phyloP scores from a whole-genome alignment of 2,888 invertebrate genomes.

The Microctonus brassicae region DNA sequence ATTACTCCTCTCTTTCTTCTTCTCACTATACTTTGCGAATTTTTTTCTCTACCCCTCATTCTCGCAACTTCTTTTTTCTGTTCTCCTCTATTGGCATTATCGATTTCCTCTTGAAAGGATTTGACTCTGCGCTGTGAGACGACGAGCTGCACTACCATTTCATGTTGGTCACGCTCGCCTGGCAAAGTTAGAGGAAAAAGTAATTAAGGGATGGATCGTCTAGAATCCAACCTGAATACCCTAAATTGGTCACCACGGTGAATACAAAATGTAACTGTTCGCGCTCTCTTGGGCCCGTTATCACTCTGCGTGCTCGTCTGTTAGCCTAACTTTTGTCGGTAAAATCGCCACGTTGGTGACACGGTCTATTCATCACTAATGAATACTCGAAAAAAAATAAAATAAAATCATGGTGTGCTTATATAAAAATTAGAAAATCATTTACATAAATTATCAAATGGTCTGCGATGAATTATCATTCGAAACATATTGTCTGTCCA shows the following conservation, averaged over 20 bases:
- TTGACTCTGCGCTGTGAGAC: slow-evolving; percentile 4
- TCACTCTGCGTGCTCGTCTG: background rate
- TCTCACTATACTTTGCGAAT: background rate
- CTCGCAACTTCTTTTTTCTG: background rate
- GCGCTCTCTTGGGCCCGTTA: slow-evolving; percentile 31
- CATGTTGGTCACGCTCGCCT: slow-evolving; percentile 51
- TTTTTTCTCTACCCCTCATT: background rate
- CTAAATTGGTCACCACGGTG: slow-evolving; percentile 35
- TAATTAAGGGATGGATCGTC: slow-evolving; percentile 51
- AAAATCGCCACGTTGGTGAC: slow-evolving; percentile 5
- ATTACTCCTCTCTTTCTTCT: background rate
- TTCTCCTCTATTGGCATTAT: slow-evolving; percentile 28
- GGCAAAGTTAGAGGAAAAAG: slow-evolving; percentile 49
- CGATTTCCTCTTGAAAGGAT: slow-evolving; percentile 25
- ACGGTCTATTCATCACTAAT: background rate
- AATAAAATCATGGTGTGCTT: background rate
- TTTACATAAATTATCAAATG: background rate
- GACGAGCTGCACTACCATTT: slow-evolving; percentile 37
- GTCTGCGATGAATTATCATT: background rate
- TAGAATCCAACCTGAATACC: slow-evolving; percentile 34
- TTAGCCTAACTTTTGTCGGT: slow-evolving; percentile 1
- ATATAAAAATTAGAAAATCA: background rate
- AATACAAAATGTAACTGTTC: slow-evolving; percentile 35
- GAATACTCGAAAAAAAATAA: background rate
- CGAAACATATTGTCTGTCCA: no score